A percentile compares a stretch with the other conserved stretches of the same genome.
Evolutionary conservation across 2,888 invertebrate genomes (phyloP).

Genomic region (Drosophila diplacantha): DNA sequence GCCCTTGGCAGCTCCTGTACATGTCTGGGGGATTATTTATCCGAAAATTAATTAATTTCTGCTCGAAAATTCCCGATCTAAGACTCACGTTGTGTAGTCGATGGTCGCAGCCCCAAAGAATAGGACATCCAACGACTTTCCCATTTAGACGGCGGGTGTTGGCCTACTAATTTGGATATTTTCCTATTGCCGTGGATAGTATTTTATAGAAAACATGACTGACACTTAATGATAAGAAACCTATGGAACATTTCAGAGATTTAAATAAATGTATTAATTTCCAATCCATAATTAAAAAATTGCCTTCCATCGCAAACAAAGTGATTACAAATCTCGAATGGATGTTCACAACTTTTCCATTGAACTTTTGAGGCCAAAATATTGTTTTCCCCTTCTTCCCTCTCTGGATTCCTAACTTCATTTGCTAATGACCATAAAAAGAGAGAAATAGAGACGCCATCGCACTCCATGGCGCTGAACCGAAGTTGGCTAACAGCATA

Average conservation of each 20-base stretch:
- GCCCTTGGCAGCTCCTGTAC: slow-evolving; percentile 86
- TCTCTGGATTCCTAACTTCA: slow-evolving; percentile 49
- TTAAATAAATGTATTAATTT: neutral
- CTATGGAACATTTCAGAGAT: neutral
- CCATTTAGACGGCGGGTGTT: slow-evolving; percentile 17
- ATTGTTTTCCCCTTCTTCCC: neutral
- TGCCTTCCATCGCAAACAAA: slow-evolving; percentile 3
- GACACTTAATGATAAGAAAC: neutral
- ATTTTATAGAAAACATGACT: neutral
- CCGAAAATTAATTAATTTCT: too few relatives aligned
- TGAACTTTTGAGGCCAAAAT: slow-evolving; percentile 55
- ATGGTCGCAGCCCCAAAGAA: slow-evolving; percentile 92
- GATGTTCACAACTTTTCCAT: slow-evolving; percentile 36
- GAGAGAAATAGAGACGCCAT: slow-evolving; percentile 18
- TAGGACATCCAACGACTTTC: slow-evolving; percentile 76
- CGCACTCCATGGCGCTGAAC: neutral
- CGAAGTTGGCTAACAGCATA: slow-evolving; percentile 62
- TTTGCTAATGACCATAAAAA: slow-evolving; percentile 70
- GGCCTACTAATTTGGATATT: neutral
- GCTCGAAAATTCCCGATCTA: neutral
- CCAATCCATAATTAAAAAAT: neutral
- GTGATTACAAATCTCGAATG: slow-evolving; percentile 9
- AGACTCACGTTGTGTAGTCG: slow-evolving; percentile 87
- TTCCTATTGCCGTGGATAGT: too few relatives aligned
- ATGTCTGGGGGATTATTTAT: slow-evolving; percentile 79